Evolutionary conservation across 2,113 vertebrate species (phyloP).

Genomic region (Hemibagrus wyckioides): DNA sequence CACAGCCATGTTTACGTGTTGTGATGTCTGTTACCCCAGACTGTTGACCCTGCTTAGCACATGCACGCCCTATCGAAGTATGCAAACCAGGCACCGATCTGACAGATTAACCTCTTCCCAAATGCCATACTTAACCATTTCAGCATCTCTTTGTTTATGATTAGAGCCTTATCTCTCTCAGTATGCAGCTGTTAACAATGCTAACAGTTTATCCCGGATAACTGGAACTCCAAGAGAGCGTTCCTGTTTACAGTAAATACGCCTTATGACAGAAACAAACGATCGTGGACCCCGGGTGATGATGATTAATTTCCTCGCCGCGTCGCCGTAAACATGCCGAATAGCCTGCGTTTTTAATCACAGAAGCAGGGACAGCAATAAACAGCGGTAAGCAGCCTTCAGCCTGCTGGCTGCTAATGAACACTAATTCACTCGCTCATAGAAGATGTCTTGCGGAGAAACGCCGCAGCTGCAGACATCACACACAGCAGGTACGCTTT

Average conservation of each 20-base stretch:
- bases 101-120: constrained; percentile 23
- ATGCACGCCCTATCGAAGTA: not conserved
- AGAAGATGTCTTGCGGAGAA: not conserved
- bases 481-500: not conserved
- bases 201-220: not conserved
- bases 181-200: not conserved
- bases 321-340: constrained; percentile 39
- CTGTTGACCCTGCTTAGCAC: not conserved
- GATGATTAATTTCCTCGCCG: constrained; percentile 47
- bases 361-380: constrained; percentile 16
- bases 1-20: not conserved
- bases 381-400: constrained; percentile 38
- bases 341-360: constrained; percentile 44
- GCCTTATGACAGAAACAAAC: constrained; percentile 44
- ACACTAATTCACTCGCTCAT: constrained; percentile 26
- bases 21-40: not conserved
- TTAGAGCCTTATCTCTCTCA: not conserved
- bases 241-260: constrained; percentile 43
- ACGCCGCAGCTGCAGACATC: not conserved
- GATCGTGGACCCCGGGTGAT: not conserved
- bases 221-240: not conserved
- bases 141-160: constrained; percentile 7
- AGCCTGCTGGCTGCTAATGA: constrained; percentile 41
- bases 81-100: not conserved
- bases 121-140: constrained; percentile 27